These are phyloP conservation scores for Synergus umbraculus DNA, from an alignment of 2,888 invertebrate species.

Conservation along the genomic window DNA sequence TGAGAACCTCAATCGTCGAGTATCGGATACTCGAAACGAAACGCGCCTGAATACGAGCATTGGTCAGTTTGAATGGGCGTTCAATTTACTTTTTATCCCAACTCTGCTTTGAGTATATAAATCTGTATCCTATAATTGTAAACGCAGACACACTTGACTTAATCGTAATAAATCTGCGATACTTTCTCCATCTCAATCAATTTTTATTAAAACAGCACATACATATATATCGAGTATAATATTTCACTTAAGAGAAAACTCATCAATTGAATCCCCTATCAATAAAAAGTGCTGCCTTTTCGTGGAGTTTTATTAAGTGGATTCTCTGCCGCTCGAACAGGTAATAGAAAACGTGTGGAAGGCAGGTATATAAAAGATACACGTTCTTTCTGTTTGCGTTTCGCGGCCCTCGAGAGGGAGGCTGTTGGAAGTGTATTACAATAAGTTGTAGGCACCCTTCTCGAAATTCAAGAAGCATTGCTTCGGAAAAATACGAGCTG, in stretches of 20 bases:
- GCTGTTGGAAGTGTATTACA: slow-evolving; percentile 63
- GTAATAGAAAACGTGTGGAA: slow-evolving; percentile 41
- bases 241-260: neutral
- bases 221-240: too few species aligned
- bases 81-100: slow-evolving; percentile 53
- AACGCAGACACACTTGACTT: slow-evolving; percentile 21
- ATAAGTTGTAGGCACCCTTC: slow-evolving; percentile 70
- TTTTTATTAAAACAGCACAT: neutral
- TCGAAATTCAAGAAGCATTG: slow-evolving; percentile 66
- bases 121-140: slow-evolving; percentile 21
- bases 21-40: slow-evolving; percentile 39
- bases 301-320: slow-evolving; percentile 37
- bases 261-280: slow-evolving; percentile 14
- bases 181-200: slow-evolving; percentile 12
- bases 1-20: slow-evolving; percentile 41
- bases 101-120: slow-evolving; percentile 16
- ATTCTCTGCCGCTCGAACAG: slow-evolving; percentile 23
- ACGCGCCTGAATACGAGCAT: slow-evolving; percentile 48
- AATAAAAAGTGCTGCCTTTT: slow-evolving; percentile 17
- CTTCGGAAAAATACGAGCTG: slow-evolving; percentile 50
- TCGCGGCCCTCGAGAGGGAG: slow-evolving; percentile 41
- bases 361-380: slow-evolving; percentile 41
- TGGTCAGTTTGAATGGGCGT: slow-evolving; percentile 56
- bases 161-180: slow-evolving; percentile 1
- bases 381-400: slow-evolving; percentile 23